phyloP scores from a whole-genome alignment of 2,888 invertebrate species.

The Eledona agricola region DNA sequence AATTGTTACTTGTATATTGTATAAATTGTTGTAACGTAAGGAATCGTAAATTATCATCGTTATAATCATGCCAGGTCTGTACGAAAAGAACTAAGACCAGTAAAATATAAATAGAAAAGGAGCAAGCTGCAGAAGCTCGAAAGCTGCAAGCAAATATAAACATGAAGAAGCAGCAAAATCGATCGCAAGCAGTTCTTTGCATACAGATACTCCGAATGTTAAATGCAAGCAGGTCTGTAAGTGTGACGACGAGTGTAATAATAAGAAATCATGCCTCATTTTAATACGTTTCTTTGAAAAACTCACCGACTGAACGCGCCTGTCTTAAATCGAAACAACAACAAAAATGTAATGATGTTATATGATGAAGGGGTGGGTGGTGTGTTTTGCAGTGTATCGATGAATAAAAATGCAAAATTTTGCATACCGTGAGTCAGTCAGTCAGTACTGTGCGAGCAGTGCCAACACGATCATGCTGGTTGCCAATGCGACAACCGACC shows the following conservation, averaged over 20 bases:
- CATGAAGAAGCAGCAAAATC: constrained; percentile 33
- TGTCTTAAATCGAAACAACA: constrained; percentile 2
- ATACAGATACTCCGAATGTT: constrained; percentile 51
- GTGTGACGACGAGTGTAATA: constrained; percentile 36
- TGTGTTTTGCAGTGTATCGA: constrained; percentile 25
- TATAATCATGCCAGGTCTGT: constrained; percentile 47
- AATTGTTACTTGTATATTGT: constrained; percentile 27
- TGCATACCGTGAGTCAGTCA: constrained; percentile 56
- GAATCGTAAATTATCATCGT: constrained; percentile 18
- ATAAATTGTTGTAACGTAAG: constrained; percentile 16
- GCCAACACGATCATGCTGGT: constrained; percentile 64
- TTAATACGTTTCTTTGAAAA: too few relatives aligned
- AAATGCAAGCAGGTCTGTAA: constrained; percentile 50
- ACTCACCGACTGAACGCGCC: constrained; percentile 20
- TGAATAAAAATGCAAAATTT: constrained; percentile 42
- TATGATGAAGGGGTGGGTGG: too few relatives aligned
- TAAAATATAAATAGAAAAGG: constrained; percentile 32
- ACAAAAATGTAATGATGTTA: constrained; percentile 31
- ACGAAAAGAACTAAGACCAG: constrained; percentile 54
- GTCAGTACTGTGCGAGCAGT: constrained; percentile 62
- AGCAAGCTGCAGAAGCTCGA: constrained; percentile 33
- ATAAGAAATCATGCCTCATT: constrained; percentile 54
- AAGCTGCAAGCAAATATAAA: constrained; percentile 42
- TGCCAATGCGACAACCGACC: constrained; percentile 63
- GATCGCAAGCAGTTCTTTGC: constrained; percentile 53